phyloP scores from a whole-genome alignment of 2,113 vertebrate species.

The Petrocephalus microphthalmus region DNA sequence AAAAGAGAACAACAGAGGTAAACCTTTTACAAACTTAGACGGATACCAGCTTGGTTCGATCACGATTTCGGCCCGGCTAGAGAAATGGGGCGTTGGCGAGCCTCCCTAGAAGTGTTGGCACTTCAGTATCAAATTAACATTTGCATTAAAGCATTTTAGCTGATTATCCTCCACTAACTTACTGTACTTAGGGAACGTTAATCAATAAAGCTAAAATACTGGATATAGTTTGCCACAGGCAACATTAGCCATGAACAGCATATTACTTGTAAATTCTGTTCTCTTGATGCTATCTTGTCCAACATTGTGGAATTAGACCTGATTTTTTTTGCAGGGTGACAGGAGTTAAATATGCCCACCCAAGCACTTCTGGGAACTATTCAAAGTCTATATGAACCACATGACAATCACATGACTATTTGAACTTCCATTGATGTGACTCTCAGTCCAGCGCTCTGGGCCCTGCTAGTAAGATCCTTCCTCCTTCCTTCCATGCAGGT shows the following conservation, averaged over 20 bases:
- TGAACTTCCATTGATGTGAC: too few relatives aligned
- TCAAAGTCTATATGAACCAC: background rate
- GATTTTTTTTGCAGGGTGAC: background rate
- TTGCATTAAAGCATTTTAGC: background rate
- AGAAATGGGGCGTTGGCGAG: too few relatives aligned
- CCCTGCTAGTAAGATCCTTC: too few relatives aligned
- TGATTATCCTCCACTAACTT: background rate
- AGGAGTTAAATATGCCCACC: background rate
- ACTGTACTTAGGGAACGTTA: background rate
- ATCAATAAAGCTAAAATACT: background rate
- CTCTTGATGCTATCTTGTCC: background rate
- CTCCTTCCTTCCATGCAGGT: too few relatives aligned
- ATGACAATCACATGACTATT: background rate
- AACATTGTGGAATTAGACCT: background rate
- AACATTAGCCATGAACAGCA: background rate
- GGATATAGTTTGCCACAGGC: background rate
- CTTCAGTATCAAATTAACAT: background rate
- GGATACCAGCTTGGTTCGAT: too few relatives aligned
- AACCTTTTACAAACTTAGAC: too few relatives aligned
- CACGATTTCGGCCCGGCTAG: too few relatives aligned
- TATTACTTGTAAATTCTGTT: background rate
- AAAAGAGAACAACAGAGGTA: too few relatives aligned
- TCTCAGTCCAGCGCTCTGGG: too few relatives aligned
- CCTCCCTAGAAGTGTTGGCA: too few relatives aligned
- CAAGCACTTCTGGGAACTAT: background rate